Evolutionary conservation across 1,140 invertebrate genomes (phyloP).

Genomic region (Megathymus violae): DNA sequence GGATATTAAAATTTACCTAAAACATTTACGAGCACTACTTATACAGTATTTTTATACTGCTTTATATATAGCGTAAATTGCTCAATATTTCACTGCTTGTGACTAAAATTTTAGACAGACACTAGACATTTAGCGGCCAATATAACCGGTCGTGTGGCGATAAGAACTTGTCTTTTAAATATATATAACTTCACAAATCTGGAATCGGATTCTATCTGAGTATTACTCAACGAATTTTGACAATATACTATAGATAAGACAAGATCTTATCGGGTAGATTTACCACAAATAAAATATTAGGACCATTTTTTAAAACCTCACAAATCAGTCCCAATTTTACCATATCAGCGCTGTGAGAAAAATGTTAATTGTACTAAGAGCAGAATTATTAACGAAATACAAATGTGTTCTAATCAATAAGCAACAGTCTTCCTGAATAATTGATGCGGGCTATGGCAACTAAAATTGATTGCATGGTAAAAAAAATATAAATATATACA

Average conservation of each 20-base stretch:
- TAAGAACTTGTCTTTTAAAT: too few relatives aligned
- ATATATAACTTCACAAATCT: too few relatives aligned
- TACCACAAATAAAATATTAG: too few relatives aligned
- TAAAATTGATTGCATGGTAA: too few relatives aligned
- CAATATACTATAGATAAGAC: not conserved
- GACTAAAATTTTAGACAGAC: slow-evolving; percentile 8
- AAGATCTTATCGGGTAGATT: too few relatives aligned
- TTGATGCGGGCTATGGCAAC: not conserved
- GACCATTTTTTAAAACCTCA: not conserved
- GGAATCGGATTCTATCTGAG: too few relatives aligned
- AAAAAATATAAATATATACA: too few relatives aligned
- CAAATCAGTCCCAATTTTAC: not conserved
- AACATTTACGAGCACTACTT: slow-evolving; percentile 6
- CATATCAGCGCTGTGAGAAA: not conserved
- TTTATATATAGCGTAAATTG: not conserved
- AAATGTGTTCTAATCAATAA: not conserved
- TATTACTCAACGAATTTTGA: too few relatives aligned
- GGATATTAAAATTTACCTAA: slow-evolving; percentile 27
- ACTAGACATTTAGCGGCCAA: too few relatives aligned
- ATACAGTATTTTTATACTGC: not conserved
- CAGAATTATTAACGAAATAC: not conserved
- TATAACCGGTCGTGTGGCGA: too few relatives aligned
- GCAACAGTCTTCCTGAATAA: not conserved
- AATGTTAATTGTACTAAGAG: not conserved
- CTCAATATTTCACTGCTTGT: not conserved